Evolutionary conservation across 1,140 invertebrate species (phyloP), one percentile per base, ranked within the genome.

Genomic region (Metopolophium dirhodum): DNA sequence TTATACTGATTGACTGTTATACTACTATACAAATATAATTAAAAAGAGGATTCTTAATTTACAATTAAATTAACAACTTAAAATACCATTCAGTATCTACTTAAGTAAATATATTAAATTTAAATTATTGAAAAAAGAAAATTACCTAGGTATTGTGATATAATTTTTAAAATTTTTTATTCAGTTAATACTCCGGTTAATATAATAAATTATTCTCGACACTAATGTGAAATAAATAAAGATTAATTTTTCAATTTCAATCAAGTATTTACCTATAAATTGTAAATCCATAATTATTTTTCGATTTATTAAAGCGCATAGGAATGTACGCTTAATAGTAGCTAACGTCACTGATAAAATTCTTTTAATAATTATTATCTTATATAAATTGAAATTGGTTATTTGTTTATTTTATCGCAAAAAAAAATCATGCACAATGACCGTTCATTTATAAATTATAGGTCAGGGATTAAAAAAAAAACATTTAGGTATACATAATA

Each of bases 381-480:
- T n/a, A 20, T 18, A 77, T 77, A 77, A n/a, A 77, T 77, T 77
- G 14, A 18, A n/a, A n/a, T 77, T 77, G 4, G 61, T 77, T n/a
- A 85, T 41, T 41, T 41, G 23, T 45, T 85, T 85, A 41, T 54
- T 54, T 89, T 89, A 89, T 89, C 49, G 51, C 35, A 26, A 57
- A 89, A 57, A 41, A 89, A 41, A 6, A 89, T 41, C 1, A 0
- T 7, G 7, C 9, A 89, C 88, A 89, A 57, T 57, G 35, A 57
- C 88, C 88, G 51, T 57, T 41, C 88, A 37, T 89, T 87, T n/a
- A 49, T 85, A 45, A 41, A 45, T 35, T 83, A 85, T 85, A 85
- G 37, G 83, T 85, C 37, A 83, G 41, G 83, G 83, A 85, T 85
- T 85, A 85, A 85, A 45, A 85, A 85, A 4, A 26, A 41, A 37